Base-by-base conservation (phyloP, 2,888 invertebrate species). In the Hesperia comma region DNA sequence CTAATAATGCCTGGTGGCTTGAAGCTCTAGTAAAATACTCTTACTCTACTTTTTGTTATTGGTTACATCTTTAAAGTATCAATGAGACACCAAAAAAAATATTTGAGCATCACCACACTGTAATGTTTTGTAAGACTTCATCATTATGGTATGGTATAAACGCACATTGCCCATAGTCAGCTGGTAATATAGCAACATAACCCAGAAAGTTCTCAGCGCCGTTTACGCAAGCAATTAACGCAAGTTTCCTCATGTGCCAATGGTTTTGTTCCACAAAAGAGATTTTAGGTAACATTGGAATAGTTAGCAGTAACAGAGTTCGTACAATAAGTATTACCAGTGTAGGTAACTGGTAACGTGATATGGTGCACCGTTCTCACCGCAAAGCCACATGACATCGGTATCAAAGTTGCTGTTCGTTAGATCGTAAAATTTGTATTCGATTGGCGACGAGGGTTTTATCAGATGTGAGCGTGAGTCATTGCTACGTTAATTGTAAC, bases 191-290 rank as follows among this genome's bases (percentile, higher is more conserved):
- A 77, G 73, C 72, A 75, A 69, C 62, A 68, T 63, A 73, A 75
- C 72, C 69, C 72, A 69, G 71, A 72, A 76, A 75, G 76, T 67
- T 69, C 64, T 70, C 61, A 70, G 57, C 64, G 71, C 49, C 6
- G 26, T 78, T 85, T 83, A 79, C 77, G 75, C 76, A 77, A 77
- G 67, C 74, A 77, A 82, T 85, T 81, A 81, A 74, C 70, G 63
- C 61, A 26, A 33, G 61, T 67, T 67, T 61, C 55, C 55, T 49
- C 40, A 49, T 67, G 72, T 79, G 46, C 58, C 79, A 79, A 80
- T 74, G 75, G 71, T 74, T 77, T 73, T 74, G 72, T 78, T 77
- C 78, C 74, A 74, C 68, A 79, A 80, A 58, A 66, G 43, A 56
- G 51, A 58, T 61, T 56, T 67, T 61, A 19, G 55, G 33, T 49